A percentile compares a stretch with the other conserved stretches of the same genome.
Conservation (phyloP, 37 sponge, comb jelly and placozoan genomes). For the Hexactinellida sp. region DNA sequence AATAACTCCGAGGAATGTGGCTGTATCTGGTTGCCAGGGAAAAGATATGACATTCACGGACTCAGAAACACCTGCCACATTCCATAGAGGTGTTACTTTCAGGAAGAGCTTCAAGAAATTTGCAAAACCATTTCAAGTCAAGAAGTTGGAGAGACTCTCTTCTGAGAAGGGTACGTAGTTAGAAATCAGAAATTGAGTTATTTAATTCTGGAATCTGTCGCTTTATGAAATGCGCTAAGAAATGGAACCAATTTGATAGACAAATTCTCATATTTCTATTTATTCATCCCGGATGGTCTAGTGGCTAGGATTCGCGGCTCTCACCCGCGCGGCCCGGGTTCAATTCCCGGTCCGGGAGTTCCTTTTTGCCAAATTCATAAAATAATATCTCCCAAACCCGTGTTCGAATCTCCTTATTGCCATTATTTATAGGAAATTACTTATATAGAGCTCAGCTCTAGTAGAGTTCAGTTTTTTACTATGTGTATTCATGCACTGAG, state of each 20-base stretch:
- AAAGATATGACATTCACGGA: neutral
- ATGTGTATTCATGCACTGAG: too few species aligned
- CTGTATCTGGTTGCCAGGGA: neutral
- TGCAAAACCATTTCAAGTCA: neutral
- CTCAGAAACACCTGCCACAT: slow-evolving; percentile 1
- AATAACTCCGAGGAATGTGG: neutral
- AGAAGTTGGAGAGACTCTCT: neutral
- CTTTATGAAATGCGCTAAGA: too few species aligned
- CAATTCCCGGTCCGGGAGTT: slow-evolving; percentile 38
- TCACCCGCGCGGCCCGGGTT: slow-evolving; percentile 45
- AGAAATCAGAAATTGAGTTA: too few species aligned
- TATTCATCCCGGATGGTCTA: slow-evolving; percentile 28
- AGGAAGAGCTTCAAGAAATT: neutral
- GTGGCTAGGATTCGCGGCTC: slow-evolving; percentile 42
- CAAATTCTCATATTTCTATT: neutral
- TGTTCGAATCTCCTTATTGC: neutral
- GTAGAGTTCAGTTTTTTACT: too few species aligned
- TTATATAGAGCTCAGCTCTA: too few species aligned
- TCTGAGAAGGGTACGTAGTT: neutral
- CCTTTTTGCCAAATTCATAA: neutral
- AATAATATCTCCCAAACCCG: neutral
- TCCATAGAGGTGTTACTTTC: neutral
- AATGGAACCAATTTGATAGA: neutral
- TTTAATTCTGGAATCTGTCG: too few species aligned
- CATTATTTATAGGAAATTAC: neutral